Base-by-base conservation (phyloP, 2,888 invertebrate genomes). In the Ochropacha duplaris region DNA sequence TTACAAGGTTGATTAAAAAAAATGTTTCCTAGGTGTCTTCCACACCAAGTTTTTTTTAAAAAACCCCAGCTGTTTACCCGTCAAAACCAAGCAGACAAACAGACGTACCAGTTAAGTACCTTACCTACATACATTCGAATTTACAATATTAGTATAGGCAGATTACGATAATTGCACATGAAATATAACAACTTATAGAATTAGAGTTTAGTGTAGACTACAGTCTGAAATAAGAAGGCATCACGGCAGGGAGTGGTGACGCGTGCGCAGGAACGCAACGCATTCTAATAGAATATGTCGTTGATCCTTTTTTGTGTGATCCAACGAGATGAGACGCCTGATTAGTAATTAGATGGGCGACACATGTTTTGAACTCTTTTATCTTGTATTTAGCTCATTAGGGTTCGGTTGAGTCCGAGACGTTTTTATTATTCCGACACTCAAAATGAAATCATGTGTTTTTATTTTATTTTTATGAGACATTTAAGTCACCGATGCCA, bases 311-410 rank as follows among this genome's bases (percentile, higher is more conserved):
- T 89, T 87, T 87, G 84, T 87, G 76, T 71, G 78, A 69, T 66
- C 76, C 68, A 65, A 61, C 60, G 77, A 88, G 92, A 92, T 91
- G 83, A 85, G 78, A 81, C 80, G 77, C 72, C 80, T 84, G 92
- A 92, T 92, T 88, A 88, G 86, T 90, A 92, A 92, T 92, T 92
- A 90, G 87, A 86, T 83, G 84, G 84, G 81, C 78, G 88, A 91
- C 91, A 90, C 90, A 86, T 90, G 90, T 91, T 90, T 84, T 81
- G 70, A 78, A 75, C 73, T 83, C 81, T 81, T 88, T 90, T 85
- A 89, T 87, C 87, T 86, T 78, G 76, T 81, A 73, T 83, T 82
- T 76, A 79, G 69, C 84, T 89, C 86, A 87, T 90, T 86, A 88
- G 77, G 64, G 68, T 62, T 65, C 62, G 62, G 72, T 65, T 62